phyloP scores from a whole-genome alignment of 2,797 vertebrate species.

The Pangasius mekongensis region DNA sequence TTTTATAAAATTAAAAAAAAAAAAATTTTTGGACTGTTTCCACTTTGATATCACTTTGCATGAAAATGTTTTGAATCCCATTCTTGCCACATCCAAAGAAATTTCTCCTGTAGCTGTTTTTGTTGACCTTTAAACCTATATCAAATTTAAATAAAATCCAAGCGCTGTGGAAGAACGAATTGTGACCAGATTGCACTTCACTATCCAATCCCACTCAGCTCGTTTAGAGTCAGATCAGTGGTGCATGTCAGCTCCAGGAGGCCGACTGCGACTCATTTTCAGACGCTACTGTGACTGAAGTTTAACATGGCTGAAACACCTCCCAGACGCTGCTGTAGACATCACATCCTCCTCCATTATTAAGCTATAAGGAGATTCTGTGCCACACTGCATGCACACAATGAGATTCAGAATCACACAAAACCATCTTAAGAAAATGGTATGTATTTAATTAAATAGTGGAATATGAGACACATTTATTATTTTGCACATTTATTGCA shows the following conservation, averaged over 20 bases:
- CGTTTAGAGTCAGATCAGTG: neutral
- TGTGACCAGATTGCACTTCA: neutral
- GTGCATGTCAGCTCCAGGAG: neutral
- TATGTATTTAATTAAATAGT: neutral
- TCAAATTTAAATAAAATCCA: neutral
- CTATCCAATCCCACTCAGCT: neutral
- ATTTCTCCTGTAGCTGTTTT: neutral
- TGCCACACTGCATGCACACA: neutral
- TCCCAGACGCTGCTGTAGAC: neutral
- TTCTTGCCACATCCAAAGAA: neutral
- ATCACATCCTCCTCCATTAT: neutral
- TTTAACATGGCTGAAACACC: neutral
- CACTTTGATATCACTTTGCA: too few species aligned
- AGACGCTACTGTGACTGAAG: neutral
- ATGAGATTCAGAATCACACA: too few species aligned
- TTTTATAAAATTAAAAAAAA: too few species aligned
- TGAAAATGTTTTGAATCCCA: neutral
- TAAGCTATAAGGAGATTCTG: neutral
- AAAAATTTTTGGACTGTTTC: too few species aligned
- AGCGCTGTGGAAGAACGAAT: neutral
- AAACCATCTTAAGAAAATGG: neutral
- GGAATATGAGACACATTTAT: neutral
- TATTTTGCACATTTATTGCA: slow-evolving; percentile 13
- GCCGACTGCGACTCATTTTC: neutral
- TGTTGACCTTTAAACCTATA: too few species aligned